Percentiles rank a stretch among this genome's conserved stretches.
Evolutionary conservation across 2,888 invertebrate genomes (phyloP).

Genomic region (Congeria kusceri): DNA sequence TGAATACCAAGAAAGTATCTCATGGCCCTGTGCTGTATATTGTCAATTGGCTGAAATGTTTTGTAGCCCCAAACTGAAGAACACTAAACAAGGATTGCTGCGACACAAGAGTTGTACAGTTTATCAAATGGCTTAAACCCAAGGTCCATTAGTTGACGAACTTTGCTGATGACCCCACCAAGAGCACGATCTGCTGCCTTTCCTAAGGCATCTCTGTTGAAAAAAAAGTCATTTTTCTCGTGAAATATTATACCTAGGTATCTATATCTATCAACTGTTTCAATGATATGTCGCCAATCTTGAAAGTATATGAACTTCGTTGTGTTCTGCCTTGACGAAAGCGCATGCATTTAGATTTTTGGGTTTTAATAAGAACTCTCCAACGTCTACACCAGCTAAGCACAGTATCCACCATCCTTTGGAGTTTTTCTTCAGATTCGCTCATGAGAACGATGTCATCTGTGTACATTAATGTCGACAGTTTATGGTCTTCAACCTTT

Average conservation of each 20-base stretch:
- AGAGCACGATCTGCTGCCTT: constrained; percentile 10
- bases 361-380: constrained; percentile 17
- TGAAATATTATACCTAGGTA: constrained; percentile 20
- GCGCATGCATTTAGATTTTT: constrained; percentile 27
- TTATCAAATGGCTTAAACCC: constrained; percentile 10
- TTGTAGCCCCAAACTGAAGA: constrained; percentile 20
- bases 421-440: neutral
- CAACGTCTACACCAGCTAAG: constrained; percentile 16
- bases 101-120: constrained; percentile 9
- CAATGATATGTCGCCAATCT: constrained; percentile 7
- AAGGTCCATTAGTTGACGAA: neutral
- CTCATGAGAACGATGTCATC: constrained; percentile 20
- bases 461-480: constrained; percentile 39
- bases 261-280: constrained; percentile 1
- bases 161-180: constrained; percentile 1
- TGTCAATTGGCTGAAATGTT: neutral
- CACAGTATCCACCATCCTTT: constrained; percentile 3
- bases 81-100: constrained; percentile 10
- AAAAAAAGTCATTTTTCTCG: neutral
- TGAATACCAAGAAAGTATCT: constrained; percentile 4
- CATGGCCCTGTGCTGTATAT: constrained; percentile 2
- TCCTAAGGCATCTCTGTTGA: neutral
- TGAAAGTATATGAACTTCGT: neutral
- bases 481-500: constrained; percentile 5
- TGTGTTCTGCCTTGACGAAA: constrained; percentile 2